phyloP scores from a whole-genome alignment of 2,797 vertebrate genomes.

The Enteromius paludinosus region DNA sequence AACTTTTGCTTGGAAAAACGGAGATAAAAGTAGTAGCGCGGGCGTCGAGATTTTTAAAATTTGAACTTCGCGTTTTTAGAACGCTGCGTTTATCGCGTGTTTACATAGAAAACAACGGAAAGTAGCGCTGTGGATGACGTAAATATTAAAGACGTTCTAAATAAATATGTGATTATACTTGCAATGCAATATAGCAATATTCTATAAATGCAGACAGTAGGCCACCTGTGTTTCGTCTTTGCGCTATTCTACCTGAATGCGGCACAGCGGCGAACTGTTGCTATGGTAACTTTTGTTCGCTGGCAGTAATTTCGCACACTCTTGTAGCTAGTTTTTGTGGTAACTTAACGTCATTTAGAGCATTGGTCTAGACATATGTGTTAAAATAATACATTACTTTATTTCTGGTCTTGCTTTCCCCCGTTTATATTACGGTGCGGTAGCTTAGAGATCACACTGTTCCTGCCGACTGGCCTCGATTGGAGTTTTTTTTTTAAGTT shows the following conservation, averaged over 20 bases:
- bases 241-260: background rate
- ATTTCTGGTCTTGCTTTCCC: background rate
- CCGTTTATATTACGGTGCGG: constrained; percentile 6
- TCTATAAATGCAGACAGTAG: background rate
- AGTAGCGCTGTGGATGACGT: background rate
- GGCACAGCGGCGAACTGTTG: background rate
- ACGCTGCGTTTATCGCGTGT: background rate
- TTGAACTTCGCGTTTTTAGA: background rate
- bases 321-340: background rate
- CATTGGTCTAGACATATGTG: background rate
- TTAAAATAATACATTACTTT: background rate
- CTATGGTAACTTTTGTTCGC: constrained; percentile 2
- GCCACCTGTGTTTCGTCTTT: background rate
- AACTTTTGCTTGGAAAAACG: background rate
- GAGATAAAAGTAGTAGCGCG: background rate
- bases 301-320: background rate
- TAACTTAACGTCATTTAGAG: background rate
- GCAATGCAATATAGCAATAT: background rate
- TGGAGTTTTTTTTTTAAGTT: constrained; percentile 60
- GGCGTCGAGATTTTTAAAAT: background rate
- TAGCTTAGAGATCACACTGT: background rate
- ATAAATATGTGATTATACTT: background rate
- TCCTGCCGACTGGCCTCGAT: constrained; percentile 20
- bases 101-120: background rate
- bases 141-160: constrained; percentile 5